Conservation (phyloP, 2,888 invertebrate genomes). For the Eupsilia transversa region DNA sequence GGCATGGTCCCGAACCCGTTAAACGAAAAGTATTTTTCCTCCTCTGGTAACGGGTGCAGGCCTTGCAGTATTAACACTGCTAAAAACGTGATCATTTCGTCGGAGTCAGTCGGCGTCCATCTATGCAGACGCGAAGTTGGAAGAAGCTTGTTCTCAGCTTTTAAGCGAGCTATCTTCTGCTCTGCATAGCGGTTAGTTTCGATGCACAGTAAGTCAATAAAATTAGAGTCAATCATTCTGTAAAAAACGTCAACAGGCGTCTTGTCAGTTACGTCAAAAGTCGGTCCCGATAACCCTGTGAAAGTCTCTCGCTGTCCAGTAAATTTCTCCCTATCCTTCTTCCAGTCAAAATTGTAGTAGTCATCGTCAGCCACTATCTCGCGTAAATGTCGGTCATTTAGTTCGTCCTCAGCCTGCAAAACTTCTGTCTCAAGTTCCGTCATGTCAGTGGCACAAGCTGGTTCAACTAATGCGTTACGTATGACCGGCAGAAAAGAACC, state of each 20-base stretch:
- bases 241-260: constrained; percentile 1
- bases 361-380: neutral
- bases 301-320: too few species aligned
- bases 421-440: too few species aligned
- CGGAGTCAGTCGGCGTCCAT: neutral
- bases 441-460: too few species aligned
- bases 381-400: too few species aligned
- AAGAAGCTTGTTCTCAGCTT: neutral
- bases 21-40: constrained; percentile 43
- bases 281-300: too few species aligned
- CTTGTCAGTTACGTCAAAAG: neutral
- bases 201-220: neutral
- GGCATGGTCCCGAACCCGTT: constrained; percentile 65
- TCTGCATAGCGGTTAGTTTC: neutral
- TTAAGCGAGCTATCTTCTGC: neutral
- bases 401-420: too few species aligned
- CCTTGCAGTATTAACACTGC: neutral
- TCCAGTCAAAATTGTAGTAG: constrained; percentile 4
- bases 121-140: neutral
- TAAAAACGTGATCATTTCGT: neutral
- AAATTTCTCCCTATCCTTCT: neutral
- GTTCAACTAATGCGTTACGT: too few species aligned
- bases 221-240: neutral
- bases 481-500: too few species aligned
- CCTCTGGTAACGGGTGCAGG: neutral